These are phyloP conservation scores for Ifrita kowaldi DNA, from an alignment of 2,113 vertebrate species.

Conservation along the genomic window DNA sequence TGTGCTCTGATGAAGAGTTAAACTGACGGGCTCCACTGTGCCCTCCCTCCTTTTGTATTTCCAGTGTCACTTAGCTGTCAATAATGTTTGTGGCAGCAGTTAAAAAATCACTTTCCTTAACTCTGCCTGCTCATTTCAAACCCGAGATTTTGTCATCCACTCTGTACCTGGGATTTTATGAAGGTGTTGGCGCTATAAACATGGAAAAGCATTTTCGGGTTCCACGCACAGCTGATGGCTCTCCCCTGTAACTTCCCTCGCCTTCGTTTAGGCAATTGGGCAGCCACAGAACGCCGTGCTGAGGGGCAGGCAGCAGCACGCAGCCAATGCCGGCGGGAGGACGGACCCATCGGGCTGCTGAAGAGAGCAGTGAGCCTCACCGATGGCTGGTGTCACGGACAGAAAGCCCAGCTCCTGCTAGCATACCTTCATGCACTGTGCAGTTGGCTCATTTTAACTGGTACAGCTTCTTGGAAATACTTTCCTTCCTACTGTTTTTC, in stretches of 20 bases:
- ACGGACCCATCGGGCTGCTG: not conserved
- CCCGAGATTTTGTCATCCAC: not conserved
- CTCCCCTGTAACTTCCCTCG: conserved; percentile 23
- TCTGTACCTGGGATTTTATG: not conserved
- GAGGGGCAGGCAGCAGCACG: not conserved
- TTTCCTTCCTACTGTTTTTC: not conserved
- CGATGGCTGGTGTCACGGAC: not conserved
- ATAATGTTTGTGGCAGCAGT: not conserved
- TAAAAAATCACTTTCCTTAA: not conserved
- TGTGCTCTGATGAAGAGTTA: conserved; percentile 12
- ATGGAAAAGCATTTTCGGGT: not conserved
- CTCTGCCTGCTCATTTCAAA: not conserved
- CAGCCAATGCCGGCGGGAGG: rapidly evolving
- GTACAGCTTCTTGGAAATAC: not conserved
- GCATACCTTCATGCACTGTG: not conserved
- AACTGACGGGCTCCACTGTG: not conserved
- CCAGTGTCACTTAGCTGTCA: not conserved
- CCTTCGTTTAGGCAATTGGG: conserved; percentile 14
- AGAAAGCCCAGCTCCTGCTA: not conserved
- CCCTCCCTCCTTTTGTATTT: not conserved
- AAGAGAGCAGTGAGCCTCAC: not conserved
- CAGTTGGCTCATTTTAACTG: not conserved
- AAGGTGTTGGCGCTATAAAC: not conserved
- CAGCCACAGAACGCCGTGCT: not conserved
- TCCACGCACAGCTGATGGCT: conserved; percentile 14